A percentile compares a stretch with the other conserved stretches of the same genome.
These are phyloP conservation scores for Hydractinia symbiolongicarpus DNA, from an alignment of 30 jellyfish, hydroid and myxozoan species.

Conservation along the genomic window DNA sequence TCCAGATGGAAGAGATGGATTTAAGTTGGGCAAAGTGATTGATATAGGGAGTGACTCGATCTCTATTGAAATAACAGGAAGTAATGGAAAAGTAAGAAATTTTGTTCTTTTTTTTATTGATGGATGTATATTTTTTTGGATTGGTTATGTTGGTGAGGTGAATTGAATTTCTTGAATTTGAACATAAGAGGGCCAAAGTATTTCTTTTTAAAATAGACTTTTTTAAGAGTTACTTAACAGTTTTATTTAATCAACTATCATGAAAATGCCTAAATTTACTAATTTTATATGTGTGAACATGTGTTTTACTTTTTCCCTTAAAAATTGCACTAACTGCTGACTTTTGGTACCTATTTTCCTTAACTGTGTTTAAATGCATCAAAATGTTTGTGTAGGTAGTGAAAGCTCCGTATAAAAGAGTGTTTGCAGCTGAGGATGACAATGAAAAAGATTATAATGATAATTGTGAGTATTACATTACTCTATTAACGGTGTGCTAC, in stretches of 20 bases:
- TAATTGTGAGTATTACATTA: slow-evolving; percentile 52
- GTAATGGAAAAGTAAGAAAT: slow-evolving; percentile 49
- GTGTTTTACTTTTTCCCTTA: no score
- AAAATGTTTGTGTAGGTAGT: slow-evolving; percentile 49
- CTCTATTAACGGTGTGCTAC: no score
- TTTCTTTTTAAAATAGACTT: no score
- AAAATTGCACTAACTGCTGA: no score
- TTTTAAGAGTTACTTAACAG: no score
- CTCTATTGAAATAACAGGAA: slow-evolving; percentile 68
- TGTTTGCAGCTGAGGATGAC: slow-evolving; percentile 94
- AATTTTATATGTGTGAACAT: no score
- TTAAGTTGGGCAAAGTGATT: slow-evolving; percentile 65
- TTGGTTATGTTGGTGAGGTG: background rate
- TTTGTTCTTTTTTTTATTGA: background rate
- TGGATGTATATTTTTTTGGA: background rate
- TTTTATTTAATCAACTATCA: no score
- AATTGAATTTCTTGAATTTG: background rate
- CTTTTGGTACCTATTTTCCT: background rate
- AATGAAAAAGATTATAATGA: slow-evolving; percentile 75
- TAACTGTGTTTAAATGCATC: background rate
- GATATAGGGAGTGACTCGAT: slow-evolving; percentile 88
- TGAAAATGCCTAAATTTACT: no score
- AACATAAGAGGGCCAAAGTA: no score
- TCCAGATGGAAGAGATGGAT: slow-evolving; percentile 88
- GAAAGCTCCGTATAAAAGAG: slow-evolving; percentile 86